Base-by-base conservation (phyloP, 1,140 invertebrate genomes). In the Trichomalopsis sarcophagae region DNA sequence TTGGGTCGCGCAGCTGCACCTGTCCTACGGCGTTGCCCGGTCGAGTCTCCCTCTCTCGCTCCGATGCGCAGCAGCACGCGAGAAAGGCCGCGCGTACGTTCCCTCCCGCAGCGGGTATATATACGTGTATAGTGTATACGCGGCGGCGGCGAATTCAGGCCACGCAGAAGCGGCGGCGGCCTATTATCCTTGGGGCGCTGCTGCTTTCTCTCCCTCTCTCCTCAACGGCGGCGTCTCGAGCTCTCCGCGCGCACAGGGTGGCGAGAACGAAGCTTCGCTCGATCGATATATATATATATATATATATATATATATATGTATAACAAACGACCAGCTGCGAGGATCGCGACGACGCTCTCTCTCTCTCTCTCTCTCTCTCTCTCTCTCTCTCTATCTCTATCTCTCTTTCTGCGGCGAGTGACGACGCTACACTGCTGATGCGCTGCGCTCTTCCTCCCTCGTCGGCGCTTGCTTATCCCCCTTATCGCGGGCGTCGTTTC, bases 11-110 rank as follows among this genome's bases (percentile, higher is more conserved):
- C 75, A 66, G 75, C 83, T 84, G 83, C 77, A 84, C 83, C 76
- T 84, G 77, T 84, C 66, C 83, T 36, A 79, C 77, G 47, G 76
- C 68, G 82, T 77, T 85, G 85, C 44, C 86, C 84, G 84, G 85
- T 85, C 86, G 86, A 14, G 85, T 85, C 77, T 86, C 71, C 78
- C 82, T 75, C 47, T 84, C 17, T 44, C 47, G 82, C 33, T 86
- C 85, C 40, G 62, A 88, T 68, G 76, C 87, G 83, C 77, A 50
- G 81, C 86, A 44, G 75, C 13, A 62, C 55, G 55, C 82, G 79
- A 33, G 40, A 40, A 81, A 44, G 84, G 77, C 69, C 78, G 84
- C 84, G 73, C 84, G 50, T 74, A 62, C 55, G 55, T 62, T 62
- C 55, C 55, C 55, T n/a, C 74, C 68, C 36, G 44, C 40, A 74